These are phyloP conservation scores for Zygaena filipendulae DNA, from an alignment of 2,888 invertebrate genomes.

Conservation along the genomic window DNA sequence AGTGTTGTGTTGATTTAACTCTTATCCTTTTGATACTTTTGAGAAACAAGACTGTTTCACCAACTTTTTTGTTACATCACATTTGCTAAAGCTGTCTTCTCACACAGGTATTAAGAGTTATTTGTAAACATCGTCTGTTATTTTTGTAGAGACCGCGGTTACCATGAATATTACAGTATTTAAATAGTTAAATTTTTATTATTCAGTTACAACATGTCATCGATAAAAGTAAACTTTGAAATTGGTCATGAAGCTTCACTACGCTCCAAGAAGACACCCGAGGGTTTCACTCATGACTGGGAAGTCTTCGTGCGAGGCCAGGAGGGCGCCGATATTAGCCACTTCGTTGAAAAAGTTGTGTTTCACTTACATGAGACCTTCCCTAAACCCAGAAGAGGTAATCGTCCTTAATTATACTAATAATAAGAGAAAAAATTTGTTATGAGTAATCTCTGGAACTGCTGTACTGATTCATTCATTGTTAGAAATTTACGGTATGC, in stretches of 20 bases:
- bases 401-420: conserved; percentile 18
- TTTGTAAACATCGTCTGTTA: conserved; percentile 7
- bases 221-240: conserved; percentile 81
- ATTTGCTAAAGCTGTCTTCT: too few relatives aligned
- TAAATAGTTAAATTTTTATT: conserved; percentile 5
- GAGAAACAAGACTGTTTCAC: too few relatives aligned
- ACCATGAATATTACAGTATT: too few relatives aligned
- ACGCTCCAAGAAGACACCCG: conserved; percentile 82
- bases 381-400: conserved; percentile 91
- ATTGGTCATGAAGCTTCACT: conserved; percentile 91
- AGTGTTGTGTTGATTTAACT: too few relatives aligned
- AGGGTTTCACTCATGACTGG: conserved; percentile 98
- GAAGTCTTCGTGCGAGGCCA: conserved; percentile 92
- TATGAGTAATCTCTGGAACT: conserved; percentile 1
- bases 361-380: conserved; percentile 94
- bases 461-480: background rate
- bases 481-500: too few relatives aligned
- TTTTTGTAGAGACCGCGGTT: too few relatives aligned
- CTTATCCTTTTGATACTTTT: too few relatives aligned
- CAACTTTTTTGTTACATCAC: too few relatives aligned
- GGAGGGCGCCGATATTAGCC: conserved; percentile 87
- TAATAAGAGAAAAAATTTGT: too few relatives aligned
- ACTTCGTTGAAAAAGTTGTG: conserved; percentile 93
- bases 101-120: conserved; percentile 13
- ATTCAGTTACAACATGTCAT: conserved; percentile 42